Percentiles rank a stretch among this genome's conserved stretches.
These are phyloP conservation scores for Aelia acuminata DNA, from an alignment of 2,888 invertebrate genomes.

Conservation along the genomic window DNA sequence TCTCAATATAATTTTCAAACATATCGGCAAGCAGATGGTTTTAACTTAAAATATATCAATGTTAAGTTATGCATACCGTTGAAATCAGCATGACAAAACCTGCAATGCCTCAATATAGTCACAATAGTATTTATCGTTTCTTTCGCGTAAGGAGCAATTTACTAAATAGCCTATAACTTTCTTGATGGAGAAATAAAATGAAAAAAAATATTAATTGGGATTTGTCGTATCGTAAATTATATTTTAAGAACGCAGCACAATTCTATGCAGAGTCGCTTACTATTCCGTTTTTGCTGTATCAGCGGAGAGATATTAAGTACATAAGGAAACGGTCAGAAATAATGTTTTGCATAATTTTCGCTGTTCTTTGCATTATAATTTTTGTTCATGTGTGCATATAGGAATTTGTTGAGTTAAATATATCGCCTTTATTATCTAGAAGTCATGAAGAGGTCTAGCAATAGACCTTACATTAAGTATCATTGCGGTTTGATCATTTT, in stretches of 20 bases:
- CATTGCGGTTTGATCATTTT: too few relatives aligned
- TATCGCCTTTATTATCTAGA: too few relatives aligned
- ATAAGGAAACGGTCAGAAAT: neutral
- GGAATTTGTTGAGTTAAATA: neutral
- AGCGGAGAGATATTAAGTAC: neutral
- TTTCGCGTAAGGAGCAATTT: too few relatives aligned
- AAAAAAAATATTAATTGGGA: neutral
- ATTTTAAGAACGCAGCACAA: conserved; percentile 13
- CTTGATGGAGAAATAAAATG: neutral
- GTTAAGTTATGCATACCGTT: too few relatives aligned
- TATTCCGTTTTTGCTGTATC: neutral
- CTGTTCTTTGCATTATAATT: neutral
- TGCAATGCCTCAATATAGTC: too few relatives aligned
- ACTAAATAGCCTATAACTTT: neutral
- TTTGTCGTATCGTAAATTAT: neutral
- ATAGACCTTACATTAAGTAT: too few relatives aligned
- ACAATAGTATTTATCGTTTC: too few relatives aligned
- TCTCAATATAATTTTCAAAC: too few relatives aligned
- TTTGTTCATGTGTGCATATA: neutral
- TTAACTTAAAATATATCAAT: too few relatives aligned
- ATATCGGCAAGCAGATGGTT: too few relatives aligned
- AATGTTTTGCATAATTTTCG: neutral
- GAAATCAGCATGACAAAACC: too few relatives aligned
- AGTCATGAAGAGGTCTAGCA: too few relatives aligned
- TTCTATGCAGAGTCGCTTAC: neutral